Evolutionary conservation across 2,888 invertebrate species (phyloP).

Genomic region (Aleiodes testaceus): DNA sequence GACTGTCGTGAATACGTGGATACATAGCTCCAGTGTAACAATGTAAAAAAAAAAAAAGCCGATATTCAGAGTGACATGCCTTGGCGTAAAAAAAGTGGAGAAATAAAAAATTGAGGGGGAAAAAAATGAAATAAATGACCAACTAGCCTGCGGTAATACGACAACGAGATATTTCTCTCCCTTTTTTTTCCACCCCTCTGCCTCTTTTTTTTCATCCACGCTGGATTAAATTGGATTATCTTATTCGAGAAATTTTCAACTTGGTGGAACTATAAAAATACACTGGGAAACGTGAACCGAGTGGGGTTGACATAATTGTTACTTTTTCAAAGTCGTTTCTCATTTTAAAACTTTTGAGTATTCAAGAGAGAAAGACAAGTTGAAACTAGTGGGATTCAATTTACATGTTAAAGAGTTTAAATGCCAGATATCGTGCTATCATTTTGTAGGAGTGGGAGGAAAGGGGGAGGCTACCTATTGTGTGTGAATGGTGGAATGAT

Average conservation of each 20-base stretch:
- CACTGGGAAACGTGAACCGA: not conserved
- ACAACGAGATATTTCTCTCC: not conserved
- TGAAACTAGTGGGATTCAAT: slow-evolving; percentile 26
- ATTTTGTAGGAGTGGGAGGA: not conserved
- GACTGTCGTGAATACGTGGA: slow-evolving; percentile 21
- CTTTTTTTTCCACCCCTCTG: not conserved
- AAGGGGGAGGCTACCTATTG: not conserved
- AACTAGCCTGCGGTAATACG: slow-evolving; percentile 17
- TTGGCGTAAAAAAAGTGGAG: not conserved
- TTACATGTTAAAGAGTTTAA: slow-evolving; percentile 28
- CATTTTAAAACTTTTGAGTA: slow-evolving; percentile 21
- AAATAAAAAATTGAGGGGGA: not conserved
- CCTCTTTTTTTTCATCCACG: slow-evolving; percentile 3
- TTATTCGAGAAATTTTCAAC: slow-evolving; percentile 14
- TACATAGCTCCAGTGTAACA: slow-evolving; percentile 11
- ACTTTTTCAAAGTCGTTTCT: slow-evolving; percentile 23
- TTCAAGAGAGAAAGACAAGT: slow-evolving; percentile 18
- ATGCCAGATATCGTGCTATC: slow-evolving; percentile 17
- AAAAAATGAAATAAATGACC: slow-evolving; percentile 6
- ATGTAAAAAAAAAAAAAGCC: slow-evolving; percentile 13
- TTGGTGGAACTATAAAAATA: slow-evolving; percentile 8
- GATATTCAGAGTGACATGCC: slow-evolving; percentile 34
- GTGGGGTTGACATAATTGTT: slow-evolving; percentile 29
- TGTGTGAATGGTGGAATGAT: slow-evolving; percentile 1
- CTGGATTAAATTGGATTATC: slow-evolving; percentile 28